phyloP scores from a whole-genome alignment of 2,113 vertebrate genomes.

The Cebus imitator region DNA sequence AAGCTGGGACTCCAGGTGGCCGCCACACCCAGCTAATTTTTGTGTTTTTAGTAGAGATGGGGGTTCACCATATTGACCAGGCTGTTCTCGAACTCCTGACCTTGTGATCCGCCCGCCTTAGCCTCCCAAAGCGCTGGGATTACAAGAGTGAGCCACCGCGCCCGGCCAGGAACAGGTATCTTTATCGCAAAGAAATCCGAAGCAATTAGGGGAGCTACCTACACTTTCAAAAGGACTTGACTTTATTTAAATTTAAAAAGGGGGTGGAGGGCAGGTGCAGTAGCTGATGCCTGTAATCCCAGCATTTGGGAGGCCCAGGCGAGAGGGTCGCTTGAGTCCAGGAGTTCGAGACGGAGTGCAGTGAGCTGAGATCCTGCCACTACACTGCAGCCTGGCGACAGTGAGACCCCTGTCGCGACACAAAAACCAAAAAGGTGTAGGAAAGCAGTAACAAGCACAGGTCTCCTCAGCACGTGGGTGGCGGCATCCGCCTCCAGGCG shows the following conservation, averaged over 20 bases:
- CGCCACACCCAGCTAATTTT: too few species aligned
- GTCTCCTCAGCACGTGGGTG: background rate
- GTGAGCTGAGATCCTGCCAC: background rate
- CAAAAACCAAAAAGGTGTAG: background rate
- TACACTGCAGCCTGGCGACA: background rate
- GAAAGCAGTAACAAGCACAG: background rate
- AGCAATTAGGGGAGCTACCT: background rate
- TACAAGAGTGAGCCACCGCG: too few species aligned
- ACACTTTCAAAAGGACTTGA: background rate
- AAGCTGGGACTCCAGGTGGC: too few species aligned
- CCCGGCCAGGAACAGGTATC: background rate
- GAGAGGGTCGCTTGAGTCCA: background rate
- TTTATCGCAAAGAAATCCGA: background rate
- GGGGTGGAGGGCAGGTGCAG: too few species aligned
- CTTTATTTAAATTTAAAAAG: background rate
- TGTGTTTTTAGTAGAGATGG: too few species aligned
- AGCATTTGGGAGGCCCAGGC: background rate
- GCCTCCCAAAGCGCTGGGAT: too few species aligned
- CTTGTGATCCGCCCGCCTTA: too few species aligned
- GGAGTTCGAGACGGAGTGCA: background rate
- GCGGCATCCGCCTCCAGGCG: background rate
- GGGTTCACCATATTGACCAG: too few species aligned
- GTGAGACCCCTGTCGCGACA: background rate
- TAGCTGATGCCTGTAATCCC: background rate
- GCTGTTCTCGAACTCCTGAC: too few species aligned